Percentiles rank a stretch among this genome's conserved stretches.
These are phyloP conservation scores for Halictus quadricinctus DNA, from an alignment of 2,888 invertebrate genomes.

Conservation along the genomic window DNA sequence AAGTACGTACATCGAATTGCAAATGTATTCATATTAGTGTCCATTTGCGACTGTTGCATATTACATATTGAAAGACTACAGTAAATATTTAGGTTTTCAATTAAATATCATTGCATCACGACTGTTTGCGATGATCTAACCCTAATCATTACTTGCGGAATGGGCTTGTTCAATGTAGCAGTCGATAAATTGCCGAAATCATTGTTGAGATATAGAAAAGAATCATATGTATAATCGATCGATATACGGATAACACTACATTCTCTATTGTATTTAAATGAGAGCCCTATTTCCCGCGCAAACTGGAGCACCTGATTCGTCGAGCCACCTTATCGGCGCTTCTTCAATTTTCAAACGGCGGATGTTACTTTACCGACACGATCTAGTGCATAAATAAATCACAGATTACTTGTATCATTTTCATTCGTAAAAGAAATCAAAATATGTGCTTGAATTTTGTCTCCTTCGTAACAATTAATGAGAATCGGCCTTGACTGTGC, in stretches of 20 bases:
- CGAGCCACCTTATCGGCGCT: conserved; percentile 3
- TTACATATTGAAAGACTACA: not conserved
- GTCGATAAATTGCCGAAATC: not conserved
- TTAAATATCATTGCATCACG: not conserved
- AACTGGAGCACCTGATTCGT: conserved; percentile 10
- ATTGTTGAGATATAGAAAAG: not conserved
- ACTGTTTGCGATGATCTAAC: not conserved
- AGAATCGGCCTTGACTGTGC: not conserved
- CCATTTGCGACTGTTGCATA: not conserved
- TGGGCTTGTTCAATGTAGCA: no score
- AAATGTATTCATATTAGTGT: conserved; percentile 13
- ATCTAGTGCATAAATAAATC: not conserved
- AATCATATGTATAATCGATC: not conserved
- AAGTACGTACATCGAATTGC: conserved; percentile 9
- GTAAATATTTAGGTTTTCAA: not conserved
- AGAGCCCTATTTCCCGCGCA: conserved; percentile 24
- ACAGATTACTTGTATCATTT: not conserved
- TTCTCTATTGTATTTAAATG: not conserved
- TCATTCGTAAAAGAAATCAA: not conserved
- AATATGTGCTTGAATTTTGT: not conserved
- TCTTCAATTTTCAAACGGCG: not conserved
- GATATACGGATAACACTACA: not conserved
- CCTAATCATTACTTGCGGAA: not conserved
- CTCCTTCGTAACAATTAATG: not conserved
- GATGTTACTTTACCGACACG: not conserved